Evolutionary conservation across 1,140 invertebrate species (phyloP), one percentile per base, ranked within the genome.

Genomic region (Leptinotarsa lineolata): DNA sequence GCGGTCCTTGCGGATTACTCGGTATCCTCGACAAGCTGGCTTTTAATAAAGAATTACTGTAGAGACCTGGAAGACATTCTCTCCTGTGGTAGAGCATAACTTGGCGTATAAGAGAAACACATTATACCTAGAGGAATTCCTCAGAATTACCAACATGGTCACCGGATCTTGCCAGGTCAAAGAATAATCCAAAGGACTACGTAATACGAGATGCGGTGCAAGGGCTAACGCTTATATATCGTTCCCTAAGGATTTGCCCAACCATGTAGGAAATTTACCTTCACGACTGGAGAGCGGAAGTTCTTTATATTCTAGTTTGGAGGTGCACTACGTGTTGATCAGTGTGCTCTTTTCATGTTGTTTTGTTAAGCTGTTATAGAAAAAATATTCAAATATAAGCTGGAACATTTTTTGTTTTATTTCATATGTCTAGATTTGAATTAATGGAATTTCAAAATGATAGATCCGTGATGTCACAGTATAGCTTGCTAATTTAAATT

Each of bases 81-180:
- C 73, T 69, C 73, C 16, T 13, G 73, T 24, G 73, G 45, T 61
- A 21, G 30, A 54, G 46, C 72, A 70, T 70, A 74, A 70, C 39
- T 74, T 74, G 13, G 15, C 21, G 20, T 44, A 65, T 76, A 78
- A 77, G 76, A 77, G 76, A 79, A 77, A 79, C 73, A 79, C 78
- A 79, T 79, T 77, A 74, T 72, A 79, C 78, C 78, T 68, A 68
- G 67, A 68, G 67, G 46, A 68, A 68, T 68, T 68, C 46, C 70
- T 30, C 72, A 76, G 78, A 79, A 79, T 79, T 76, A 69, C 73
- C 72, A 77, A 77, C 77, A 79, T 73, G 74, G 78, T 77, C 76
- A 79, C 72, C 72, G 78, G 71, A 77, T 79, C 76, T 77, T 78
- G 71, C 48, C 66, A 75, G 76, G 77, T 78, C 77, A 76, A 78